Evolutionary conservation across 2,797 vertebrate species (phyloP).

Genomic region (Poeciliopsis paucimaculata): DNA sequence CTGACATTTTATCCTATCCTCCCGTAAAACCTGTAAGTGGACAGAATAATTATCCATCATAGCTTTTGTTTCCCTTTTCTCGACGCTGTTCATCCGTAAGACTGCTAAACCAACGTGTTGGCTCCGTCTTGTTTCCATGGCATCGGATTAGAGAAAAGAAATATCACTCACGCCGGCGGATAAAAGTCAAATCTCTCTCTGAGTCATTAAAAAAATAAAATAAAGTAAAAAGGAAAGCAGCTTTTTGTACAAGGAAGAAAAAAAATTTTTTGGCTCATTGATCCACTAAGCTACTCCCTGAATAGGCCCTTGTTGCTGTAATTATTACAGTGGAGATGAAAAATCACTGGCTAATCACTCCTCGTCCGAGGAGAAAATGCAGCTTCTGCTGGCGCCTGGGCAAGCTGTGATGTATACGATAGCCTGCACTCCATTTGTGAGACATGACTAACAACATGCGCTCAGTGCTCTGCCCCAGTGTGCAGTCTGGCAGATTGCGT

Average conservation of each 20-base stretch:
- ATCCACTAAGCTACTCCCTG: slow-evolving; percentile 13
- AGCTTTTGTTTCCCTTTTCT: not conserved
- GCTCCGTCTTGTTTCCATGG: not conserved
- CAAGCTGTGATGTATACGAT: slow-evolving; percentile 5
- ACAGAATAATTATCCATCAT: not conserved
- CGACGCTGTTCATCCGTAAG: not conserved
- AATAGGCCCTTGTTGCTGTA: not conserved
- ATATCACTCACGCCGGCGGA: not conserved
- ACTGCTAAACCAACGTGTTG: not conserved
- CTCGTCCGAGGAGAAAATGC: slow-evolving; percentile 7
- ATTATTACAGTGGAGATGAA: slow-evolving; percentile 8
- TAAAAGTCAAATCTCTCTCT: not conserved
- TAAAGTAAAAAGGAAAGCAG: not conserved
- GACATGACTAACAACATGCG: slow-evolving; percentile 33
- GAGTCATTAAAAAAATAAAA: not conserved
- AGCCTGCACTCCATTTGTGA: not conserved
- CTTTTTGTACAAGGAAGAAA: not conserved
- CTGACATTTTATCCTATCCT: not conserved
- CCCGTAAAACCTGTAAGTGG: not conserved
- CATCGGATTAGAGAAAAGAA: not conserved
- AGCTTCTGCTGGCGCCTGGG: not conserved
- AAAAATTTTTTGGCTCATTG: not conserved
- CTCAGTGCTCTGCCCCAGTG: slow-evolving; percentile 13
- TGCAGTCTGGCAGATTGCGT: slow-evolving; percentile 33
- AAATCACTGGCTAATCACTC: slow-evolving; percentile 10